phyloP scores from a whole-genome alignment of 53 echinoderm and acorn worm genomes.

The Mesocentrotus franciscanus region DNA sequence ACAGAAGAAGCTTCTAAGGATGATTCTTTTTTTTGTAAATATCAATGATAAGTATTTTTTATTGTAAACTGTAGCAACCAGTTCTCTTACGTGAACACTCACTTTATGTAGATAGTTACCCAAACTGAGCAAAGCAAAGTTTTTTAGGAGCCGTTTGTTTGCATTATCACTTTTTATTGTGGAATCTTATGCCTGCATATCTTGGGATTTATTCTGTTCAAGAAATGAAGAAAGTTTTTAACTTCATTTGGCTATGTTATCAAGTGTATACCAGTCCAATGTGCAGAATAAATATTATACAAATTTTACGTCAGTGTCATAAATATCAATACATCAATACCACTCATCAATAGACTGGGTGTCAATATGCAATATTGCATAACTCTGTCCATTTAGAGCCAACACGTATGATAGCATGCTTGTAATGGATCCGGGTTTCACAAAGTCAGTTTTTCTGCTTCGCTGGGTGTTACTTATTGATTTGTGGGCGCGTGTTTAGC shows the following conservation, averaged over 20 bases:
- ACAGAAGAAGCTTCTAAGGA: no score
- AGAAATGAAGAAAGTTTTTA: background rate
- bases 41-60: no score
- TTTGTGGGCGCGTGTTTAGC: conserved; percentile 57
- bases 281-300: background rate
- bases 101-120: no score
- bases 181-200: background rate
- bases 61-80: no score
- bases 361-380: conserved; percentile 41
- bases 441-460: conserved; percentile 51
- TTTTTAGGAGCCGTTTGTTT: background rate
- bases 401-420: background rate
- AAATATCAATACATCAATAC: conserved; percentile 43
- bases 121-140: background rate
- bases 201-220: background rate
- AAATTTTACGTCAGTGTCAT: background rate
- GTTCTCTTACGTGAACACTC: no score
- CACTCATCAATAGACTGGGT: background rate
- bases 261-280: background rate
- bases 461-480: conserved; percentile 53
- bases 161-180: background rate
- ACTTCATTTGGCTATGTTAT: background rate
- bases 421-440: conserved; percentile 58
- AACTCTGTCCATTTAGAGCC: conserved; percentile 17
- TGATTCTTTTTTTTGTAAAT: no score